Base-by-base conservation (phyloP, 2,888 invertebrate species). In the Cantharis rufa region DNA sequence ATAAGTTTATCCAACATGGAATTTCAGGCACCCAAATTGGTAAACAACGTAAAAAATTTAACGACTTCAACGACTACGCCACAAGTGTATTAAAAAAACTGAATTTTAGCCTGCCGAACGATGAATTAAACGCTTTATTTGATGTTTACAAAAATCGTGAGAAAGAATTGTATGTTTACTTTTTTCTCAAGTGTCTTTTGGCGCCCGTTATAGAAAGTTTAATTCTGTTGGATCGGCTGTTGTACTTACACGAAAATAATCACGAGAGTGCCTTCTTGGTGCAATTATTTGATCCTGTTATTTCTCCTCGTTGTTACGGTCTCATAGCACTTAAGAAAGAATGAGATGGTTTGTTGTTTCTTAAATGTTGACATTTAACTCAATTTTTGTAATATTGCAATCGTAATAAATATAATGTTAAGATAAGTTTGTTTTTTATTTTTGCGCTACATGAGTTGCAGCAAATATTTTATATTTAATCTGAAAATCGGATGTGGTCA, bases 301-400 rank as follows among this genome's bases (percentile, higher is more conserved):
- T 94, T 76, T 97, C 97, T 1, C 97, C 97, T 3, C 89, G 97
- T 81, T 95, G 94, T 88, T 94, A 94, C 87, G 93, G 92, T 62
- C 90, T 96, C 82, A 89, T 95, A 73, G 92, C 93, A 81, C 83
- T 91, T 64, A 92, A 91, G 84, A 63, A 78, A 64, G 24, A 71
- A 10, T 74, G n/a, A 74, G 15, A 16, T 10, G 13, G 9, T 21
- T 11, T 13, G 64, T 0, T 5, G n/a, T n/a, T 48, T 48, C 1
- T n/a, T 48, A 48, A 48, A 7, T n/a, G 5, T 48, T 48, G n/a
- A n/a, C n/a, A 7, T 48, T 5, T n/a, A 7, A n/a, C 13, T 48
- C 1, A n/a, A n/a, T 5, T 48, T 48, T 48, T 48, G 32, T 48
- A 48, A 48, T 48, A n/a, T 48, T 48, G 9, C 1, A n/a, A 7